Evolutionary conservation across 2,113 vertebrate species (phyloP), one percentile per base, ranked within the genome.

Genomic region (Zapornia atra): DNA sequence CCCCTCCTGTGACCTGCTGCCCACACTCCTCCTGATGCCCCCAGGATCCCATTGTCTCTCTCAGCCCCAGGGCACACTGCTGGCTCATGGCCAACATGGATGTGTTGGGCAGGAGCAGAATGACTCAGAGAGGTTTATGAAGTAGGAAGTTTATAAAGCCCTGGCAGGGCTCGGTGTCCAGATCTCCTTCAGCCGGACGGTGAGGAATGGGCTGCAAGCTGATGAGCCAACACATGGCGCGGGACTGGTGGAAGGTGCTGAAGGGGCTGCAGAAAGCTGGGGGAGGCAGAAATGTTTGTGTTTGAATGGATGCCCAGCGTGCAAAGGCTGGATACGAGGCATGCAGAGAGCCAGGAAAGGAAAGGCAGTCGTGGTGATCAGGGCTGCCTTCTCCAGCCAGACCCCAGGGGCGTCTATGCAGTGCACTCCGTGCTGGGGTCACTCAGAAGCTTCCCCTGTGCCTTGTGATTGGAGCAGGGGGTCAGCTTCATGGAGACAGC

Each of bases 161-260:
- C 26, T 68, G 13, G 14, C 33, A 89, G 63, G 54, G 25, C 50
- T 90, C 64, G 61, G 57, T 88, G 79, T 83, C 82, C 92, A 83
- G 84, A 42, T 77, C 54, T 56, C 80, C 90, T 80, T 92, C 86
- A 91, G 20, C 71, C 79, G 20, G 0, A 28, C 2, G 10, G 16
- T 92, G 93, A 94, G 87, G 70, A 88, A 82, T 16, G n/a, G 83
- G 63, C 72, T 94, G 93, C 87, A 88, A 91, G 51, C 70, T 90
- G 90, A 75, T 70, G 70, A 69, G 34, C 0, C 0, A 73, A 51
- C 75, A 87, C 42, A 8, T 33, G 61, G 65, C 33, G 54, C 9
- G 1, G 46, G 70, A 85, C 78, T 22, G 50, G n/a, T 77, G 87
- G 57, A 65, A 93, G 87, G 87, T 87, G 70, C 82, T 46, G 82